phyloP scores from a whole-genome alignment of 2,797 vertebrate species.

The Sebastes kiyomatsui region DNA sequence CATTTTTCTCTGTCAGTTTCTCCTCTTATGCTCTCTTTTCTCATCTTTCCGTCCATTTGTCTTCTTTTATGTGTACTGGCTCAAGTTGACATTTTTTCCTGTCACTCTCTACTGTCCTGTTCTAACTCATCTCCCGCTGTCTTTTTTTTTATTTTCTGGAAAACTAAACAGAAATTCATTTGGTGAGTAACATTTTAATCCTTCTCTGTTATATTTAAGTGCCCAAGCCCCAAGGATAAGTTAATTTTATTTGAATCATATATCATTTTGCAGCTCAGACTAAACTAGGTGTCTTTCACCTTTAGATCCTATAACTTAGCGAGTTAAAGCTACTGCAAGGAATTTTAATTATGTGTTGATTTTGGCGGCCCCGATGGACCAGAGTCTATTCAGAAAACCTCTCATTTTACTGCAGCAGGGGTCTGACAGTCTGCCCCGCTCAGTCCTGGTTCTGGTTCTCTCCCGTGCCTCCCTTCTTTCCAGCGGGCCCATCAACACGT shows the following conservation, averaged over 20 bases:
- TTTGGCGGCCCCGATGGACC: no score
- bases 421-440: no score
- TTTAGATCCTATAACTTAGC: no score
- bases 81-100: background rate
- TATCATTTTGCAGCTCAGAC: background rate
- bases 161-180: background rate
- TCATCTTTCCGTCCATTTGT: background rate
- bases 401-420: no score
- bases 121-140: background rate
- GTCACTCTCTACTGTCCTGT: background rate
- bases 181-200: background rate
- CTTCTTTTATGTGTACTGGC: background rate
- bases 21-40: background rate
- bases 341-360: no score
- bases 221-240: background rate
- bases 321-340: no score
- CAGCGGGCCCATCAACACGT: no score
- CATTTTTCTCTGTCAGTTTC: conserved; percentile 3
- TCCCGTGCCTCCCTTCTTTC: no score
- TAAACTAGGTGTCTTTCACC: background rate
- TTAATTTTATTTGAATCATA: background rate
- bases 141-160: background rate
- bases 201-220: background rate
- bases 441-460: no score
- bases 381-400: no score